A percentile compares a stretch with the other conserved stretches of the same genome.
Evolutionary conservation across 2,888 invertebrate genomes (phyloP).

Genomic region (Lasioglossum morio): DNA sequence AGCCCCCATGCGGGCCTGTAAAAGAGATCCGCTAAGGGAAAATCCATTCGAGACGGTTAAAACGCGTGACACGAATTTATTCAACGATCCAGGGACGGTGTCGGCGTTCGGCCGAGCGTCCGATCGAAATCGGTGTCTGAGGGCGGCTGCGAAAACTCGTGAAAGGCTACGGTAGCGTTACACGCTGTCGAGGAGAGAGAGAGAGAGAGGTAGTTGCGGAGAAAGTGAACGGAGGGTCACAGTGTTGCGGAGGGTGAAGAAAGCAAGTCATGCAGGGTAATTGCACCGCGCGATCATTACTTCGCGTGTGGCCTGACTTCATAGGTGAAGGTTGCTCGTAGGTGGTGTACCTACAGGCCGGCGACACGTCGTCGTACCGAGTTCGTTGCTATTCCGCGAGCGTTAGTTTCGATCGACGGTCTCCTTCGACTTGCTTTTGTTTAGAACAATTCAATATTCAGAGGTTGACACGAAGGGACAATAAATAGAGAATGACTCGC

Average conservation of each 20-base stretch:
- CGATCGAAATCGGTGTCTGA: constrained; percentile 58
- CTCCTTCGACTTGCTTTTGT: neutral
- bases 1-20: neutral
- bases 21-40: constrained; percentile 2
- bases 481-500: neutral
- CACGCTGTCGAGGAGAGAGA: neutral
- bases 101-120: constrained; percentile 24
- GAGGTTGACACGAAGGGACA: neutral
- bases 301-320: constrained; percentile 69
- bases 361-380: constrained; percentile 29
- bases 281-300: constrained; percentile 78
- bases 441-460: neutral
- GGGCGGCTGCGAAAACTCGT: constrained; percentile 64
- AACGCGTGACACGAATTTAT: constrained; percentile 49
- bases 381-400: constrained; percentile 36
- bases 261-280: constrained; percentile 84
- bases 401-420: constrained; percentile 36
- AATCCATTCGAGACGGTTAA: constrained; percentile 19
- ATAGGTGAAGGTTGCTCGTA: constrained; percentile 68
- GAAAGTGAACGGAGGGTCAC: constrained; percentile 64
- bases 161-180: constrained; percentile 35
- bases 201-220: neutral
- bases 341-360: constrained; percentile 52
- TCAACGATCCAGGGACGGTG: constrained; percentile 33
- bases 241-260: constrained; percentile 74